Conservation (phyloP, 2,797 vertebrate genomes). For the Epinephelus awoara region DNA sequence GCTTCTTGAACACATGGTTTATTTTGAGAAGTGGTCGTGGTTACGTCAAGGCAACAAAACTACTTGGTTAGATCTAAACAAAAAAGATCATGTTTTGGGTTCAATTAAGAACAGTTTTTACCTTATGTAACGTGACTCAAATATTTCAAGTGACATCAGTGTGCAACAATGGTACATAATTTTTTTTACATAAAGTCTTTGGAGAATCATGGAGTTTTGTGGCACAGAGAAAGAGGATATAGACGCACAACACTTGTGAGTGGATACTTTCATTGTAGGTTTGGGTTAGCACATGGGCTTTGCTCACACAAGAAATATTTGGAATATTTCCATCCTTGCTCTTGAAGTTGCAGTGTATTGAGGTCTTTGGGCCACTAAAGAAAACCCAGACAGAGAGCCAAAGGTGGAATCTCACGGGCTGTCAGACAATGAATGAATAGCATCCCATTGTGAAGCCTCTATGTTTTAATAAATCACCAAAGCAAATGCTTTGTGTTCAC, state of each 20-base stretch:
- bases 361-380: background rate
- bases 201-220: too few relatives aligned
- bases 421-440: constrained; percentile 41
- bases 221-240: background rate
- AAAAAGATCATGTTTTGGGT: too few relatives aligned
- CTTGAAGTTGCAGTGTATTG: background rate
- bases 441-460: constrained; percentile 50
- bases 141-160: too few relatives aligned
- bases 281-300: background rate
- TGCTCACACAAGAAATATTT: background rate
- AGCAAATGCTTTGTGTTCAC: constrained; percentile 79
- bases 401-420: constrained; percentile 28
- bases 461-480: constrained; percentile 75
- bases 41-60: too few relatives aligned
- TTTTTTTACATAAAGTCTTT: too few relatives aligned
- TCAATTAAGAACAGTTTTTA: too few relatives aligned
- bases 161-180: too few relatives aligned
- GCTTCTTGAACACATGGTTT: too few relatives aligned
- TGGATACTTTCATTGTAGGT: background rate
- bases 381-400: background rate
- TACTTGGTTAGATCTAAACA: too few relatives aligned
- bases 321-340: background rate
- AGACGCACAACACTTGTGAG: background rate
- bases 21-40: too few relatives aligned
- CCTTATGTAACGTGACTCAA: too few relatives aligned